phyloP scores from a whole-genome alignment of 2,888 invertebrate species.

The Carterocephalus palaemon region DNA sequence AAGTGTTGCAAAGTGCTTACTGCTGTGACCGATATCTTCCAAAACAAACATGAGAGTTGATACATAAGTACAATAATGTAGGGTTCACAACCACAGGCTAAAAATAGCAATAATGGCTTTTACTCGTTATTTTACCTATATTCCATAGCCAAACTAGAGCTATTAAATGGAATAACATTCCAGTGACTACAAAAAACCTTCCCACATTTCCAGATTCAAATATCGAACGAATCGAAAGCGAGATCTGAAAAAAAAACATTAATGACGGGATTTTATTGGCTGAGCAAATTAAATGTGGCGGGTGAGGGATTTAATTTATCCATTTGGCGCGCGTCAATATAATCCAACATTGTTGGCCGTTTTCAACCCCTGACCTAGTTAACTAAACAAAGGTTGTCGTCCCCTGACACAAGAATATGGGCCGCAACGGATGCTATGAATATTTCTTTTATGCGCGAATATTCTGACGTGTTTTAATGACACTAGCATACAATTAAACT shows the following conservation, averaged over 20 bases:
- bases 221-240: conserved; percentile 12
- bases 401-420: conserved; percentile 26
- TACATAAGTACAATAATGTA: too few species aligned
- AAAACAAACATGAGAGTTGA: too few species aligned
- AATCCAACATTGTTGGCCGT: conserved; percentile 17
- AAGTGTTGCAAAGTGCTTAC: too few species aligned
- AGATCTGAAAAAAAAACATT: conserved; percentile 13
- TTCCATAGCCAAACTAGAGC: neutral
- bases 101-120: too few species aligned
- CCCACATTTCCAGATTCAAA: neutral
- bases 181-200: neutral
- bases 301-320: conserved; percentile 22
- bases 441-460: conserved; percentile 5
- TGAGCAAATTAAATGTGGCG: conserved; percentile 20
- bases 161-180: neutral
- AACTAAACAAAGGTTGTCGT: conserved; percentile 39
- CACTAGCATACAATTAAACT: neutral
- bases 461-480: conserved; percentile 5
- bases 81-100: too few species aligned
- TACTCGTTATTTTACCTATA: too few species aligned
- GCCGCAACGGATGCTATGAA: conserved; percentile 4
- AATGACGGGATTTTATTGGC: conserved; percentile 17
- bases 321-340: conserved; percentile 18
- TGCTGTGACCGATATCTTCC: too few species aligned
- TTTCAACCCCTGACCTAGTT: conserved; percentile 44